Evolutionary conservation across 2,888 invertebrate genomes (phyloP).

Genomic region (Meteorus cinctellus): DNA sequence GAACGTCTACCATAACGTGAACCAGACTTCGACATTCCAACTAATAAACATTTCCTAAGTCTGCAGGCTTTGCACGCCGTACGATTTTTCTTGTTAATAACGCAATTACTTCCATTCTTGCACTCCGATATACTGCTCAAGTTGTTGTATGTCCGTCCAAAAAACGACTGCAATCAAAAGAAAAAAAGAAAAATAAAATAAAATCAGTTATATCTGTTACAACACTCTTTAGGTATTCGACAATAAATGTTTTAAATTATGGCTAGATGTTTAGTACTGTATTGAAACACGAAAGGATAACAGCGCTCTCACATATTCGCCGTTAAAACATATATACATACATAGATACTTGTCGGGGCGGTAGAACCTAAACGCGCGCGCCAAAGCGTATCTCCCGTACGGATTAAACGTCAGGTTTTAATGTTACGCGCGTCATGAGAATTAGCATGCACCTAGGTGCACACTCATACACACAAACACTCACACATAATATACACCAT

Average conservation of each 20-base stretch:
- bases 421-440: constrained; percentile 67
- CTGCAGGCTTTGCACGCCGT: constrained; percentile 94
- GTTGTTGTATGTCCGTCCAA: constrained; percentile 94
- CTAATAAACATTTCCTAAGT: constrained; percentile 87
- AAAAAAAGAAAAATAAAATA: constrained; percentile 42
- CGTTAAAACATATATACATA: constrained; percentile 3
- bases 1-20: constrained; percentile 92
- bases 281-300: constrained; percentile 11
- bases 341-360: constrained; percentile 19
- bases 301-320: constrained; percentile 5
- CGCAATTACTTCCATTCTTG: constrained; percentile 93
- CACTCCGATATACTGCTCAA: constrained; percentile 91
- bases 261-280: constrained; percentile 4
- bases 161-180: constrained; percentile 87
- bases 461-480: constrained; percentile 24
- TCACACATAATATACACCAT: constrained; percentile 8
- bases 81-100: constrained; percentile 94
- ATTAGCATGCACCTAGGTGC: constrained; percentile 63
- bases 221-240: neutral
- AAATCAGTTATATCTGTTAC: neutral
- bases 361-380: constrained; percentile 39
- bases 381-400: constrained; percentile 44
- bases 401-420: constrained; percentile 66
- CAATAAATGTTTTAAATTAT: constrained; percentile 29
- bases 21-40: constrained; percentile 94